Percentiles rank a stretch among this genome's conserved stretches.
Evolutionary conservation across 2,113 vertebrate genomes (phyloP).

Genomic region (Spheniscus mendiculus): DNA sequence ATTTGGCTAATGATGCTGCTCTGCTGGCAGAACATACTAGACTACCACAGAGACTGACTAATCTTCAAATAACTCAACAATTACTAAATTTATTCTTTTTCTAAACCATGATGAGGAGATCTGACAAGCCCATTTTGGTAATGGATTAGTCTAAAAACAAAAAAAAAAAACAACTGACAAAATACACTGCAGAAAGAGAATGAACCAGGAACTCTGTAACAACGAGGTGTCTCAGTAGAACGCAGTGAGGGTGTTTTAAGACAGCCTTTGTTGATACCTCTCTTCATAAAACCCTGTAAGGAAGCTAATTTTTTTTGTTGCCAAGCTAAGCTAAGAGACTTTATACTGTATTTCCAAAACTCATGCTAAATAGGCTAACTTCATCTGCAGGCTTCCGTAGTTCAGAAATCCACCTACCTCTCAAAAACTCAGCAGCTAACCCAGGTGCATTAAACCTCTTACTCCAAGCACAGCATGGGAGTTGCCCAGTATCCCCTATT

Average conservation of each 20-base stretch:
- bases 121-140: conserved; percentile 19
- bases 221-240: neutral
- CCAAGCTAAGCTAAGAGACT: neutral
- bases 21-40: neutral
- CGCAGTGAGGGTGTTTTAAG: neutral
- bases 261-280: neutral
- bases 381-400: neutral
- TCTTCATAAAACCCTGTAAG: neutral
- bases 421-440: neutral
- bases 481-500: neutral
- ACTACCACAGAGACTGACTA: neutral
- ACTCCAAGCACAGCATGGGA: neutral
- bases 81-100: neutral
- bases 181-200: neutral
- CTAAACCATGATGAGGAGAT: neutral
- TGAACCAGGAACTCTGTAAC: neutral
- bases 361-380: neutral
- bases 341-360: neutral
- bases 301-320: neutral
- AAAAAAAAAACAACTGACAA: neutral
- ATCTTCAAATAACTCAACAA: conserved; percentile 15
- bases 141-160: neutral
- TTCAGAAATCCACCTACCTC: neutral
- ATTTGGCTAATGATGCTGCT: neutral
- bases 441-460: neutral